Conservation (phyloP, 2,888 invertebrate genomes). For the Muscina levida region DNA sequence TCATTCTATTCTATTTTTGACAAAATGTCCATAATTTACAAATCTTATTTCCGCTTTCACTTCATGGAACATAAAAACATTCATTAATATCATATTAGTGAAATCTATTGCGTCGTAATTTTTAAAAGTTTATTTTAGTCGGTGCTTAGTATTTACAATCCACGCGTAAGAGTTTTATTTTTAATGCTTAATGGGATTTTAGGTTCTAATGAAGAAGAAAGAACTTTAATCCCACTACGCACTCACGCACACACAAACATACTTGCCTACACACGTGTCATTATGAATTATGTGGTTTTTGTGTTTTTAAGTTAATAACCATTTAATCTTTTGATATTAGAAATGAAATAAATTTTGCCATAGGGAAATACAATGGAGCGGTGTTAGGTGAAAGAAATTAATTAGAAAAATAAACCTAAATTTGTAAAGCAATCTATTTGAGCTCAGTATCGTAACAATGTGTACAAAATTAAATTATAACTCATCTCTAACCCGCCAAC, state of each 20-base stretch:
- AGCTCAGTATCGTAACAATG: too few species aligned
- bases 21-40: slow-evolving; percentile 1
- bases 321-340: slow-evolving; percentile 32
- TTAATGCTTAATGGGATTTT: slow-evolving; percentile 42
- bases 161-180: neutral
- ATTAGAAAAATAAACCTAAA: too few species aligned
- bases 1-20: slow-evolving; percentile 11
- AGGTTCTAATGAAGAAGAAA: slow-evolving; percentile 15
- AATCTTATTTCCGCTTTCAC: slow-evolving; percentile 22
- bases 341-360: slow-evolving; percentile 40
- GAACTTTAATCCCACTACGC: slow-evolving; percentile 39
- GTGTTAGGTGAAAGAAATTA: too few species aligned
- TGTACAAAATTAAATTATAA: too few species aligned
- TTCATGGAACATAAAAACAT: slow-evolving; percentile 13
- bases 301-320: slow-evolving; percentile 27
- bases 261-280: slow-evolving; percentile 35
- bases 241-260: neutral
- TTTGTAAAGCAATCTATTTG: too few species aligned
- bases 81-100: slow-evolving; percentile 40
- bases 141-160: neutral
- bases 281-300: slow-evolving; percentile 52
- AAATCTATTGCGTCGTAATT: slow-evolving; percentile 38
- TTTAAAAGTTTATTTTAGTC: slow-evolving; percentile 24
- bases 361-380: too few species aligned
- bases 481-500: too few species aligned